These are phyloP conservation scores for Strigamia transsilvanica DNA, from an alignment of 2,888 invertebrate species.

Conservation along the genomic window DNA sequence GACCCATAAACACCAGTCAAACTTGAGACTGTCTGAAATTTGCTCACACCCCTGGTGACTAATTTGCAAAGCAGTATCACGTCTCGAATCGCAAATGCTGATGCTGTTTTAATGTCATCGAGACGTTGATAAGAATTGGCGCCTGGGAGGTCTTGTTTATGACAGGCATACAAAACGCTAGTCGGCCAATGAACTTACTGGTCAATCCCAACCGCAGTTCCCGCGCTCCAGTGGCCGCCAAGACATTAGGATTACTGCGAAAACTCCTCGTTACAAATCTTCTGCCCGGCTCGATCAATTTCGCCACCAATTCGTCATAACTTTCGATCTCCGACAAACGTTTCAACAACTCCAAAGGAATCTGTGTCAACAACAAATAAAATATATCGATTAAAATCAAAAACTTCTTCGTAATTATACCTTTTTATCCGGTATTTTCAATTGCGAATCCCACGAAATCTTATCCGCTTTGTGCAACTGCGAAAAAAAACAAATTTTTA, in stretches of 20 bases:
- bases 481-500: not conserved
- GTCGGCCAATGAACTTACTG: conserved; percentile 43
- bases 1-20: not conserved
- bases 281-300: conserved; percentile 55
- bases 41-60: conserved; percentile 13
- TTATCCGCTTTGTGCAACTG: not conserved
- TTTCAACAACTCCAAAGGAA: conserved; percentile 53
- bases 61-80: conserved; percentile 36
- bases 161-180: not conserved
- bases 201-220: conserved; percentile 38
- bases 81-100: conserved; percentile 28
- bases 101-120: conserved; percentile 40
- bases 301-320: conserved; percentile 54
- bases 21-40: not conserved
- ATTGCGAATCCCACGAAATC: not conserved
- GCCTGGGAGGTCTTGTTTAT: conserved; percentile 44
- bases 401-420: not conserved
- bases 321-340: conserved; percentile 54
- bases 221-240: conserved; percentile 13
- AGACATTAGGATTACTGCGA: conserved; percentile 52
- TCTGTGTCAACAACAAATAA: conserved; percentile 54
- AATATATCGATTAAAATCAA: not conserved
- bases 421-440: conserved; percentile 14
- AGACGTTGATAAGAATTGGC: conserved; percentile 47
- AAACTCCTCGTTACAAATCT: conserved; percentile 53